Evolutionary conservation across 2,888 invertebrate species (phyloP).

Genomic region (Hofmannophila pseudospretella): DNA sequence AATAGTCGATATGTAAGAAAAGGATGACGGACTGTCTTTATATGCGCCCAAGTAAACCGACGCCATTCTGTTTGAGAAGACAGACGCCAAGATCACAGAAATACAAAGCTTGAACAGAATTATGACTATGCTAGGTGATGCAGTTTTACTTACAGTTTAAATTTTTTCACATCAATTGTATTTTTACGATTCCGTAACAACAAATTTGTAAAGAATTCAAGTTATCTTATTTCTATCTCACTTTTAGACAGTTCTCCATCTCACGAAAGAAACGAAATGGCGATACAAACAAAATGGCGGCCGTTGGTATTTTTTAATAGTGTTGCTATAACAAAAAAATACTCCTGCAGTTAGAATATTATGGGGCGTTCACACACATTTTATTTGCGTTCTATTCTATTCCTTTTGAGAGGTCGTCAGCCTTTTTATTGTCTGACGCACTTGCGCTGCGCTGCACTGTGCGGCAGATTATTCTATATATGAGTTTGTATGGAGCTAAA

Average conservation of each 20-base stretch:
- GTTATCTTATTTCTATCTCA: conserved; percentile 74
- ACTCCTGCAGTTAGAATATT: too few species aligned
- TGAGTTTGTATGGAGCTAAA: too few species aligned
- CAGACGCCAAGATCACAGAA: conserved; percentile 31
- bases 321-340: conserved; percentile 11
- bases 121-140: not conserved
- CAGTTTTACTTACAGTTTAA: conserved; percentile 6
- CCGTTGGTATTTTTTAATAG: conserved; percentile 5
- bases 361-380: too few species aligned
- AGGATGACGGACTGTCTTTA: conserved; percentile 75
- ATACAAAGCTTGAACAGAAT: conserved; percentile 8
- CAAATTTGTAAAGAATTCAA: conserved; percentile 11
- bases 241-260: conserved; percentile 72
- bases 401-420: too few species aligned
- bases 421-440: too few species aligned
- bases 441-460: too few species aligned
- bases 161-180: not conserved
- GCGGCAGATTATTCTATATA: too few species aligned
- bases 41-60: conserved; percentile 64
- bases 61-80: conserved; percentile 57
- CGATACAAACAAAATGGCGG: conserved; percentile 75
- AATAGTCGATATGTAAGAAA: conserved; percentile 75
- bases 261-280: conserved; percentile 76
- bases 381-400: too few species aligned
- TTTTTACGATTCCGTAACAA: conserved; percentile 1